phyloP scores from a whole-genome alignment of 2,888 invertebrate genomes.

The Ophion costatus region DNA sequence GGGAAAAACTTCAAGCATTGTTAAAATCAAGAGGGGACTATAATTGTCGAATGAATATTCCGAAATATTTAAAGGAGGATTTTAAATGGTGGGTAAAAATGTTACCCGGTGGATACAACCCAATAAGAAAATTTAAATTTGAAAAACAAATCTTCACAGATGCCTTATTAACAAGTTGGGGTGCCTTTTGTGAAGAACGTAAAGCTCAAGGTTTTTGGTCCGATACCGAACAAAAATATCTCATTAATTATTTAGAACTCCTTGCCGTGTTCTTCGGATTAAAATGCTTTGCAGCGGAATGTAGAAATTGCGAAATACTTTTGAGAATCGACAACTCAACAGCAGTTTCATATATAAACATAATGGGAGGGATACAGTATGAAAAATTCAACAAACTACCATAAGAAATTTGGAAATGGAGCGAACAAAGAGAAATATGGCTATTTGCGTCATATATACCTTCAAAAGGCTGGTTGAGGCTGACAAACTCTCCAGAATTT shows the following conservation, averaged over 20 bases:
- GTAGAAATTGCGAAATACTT: too few species aligned
- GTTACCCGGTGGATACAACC: not conserved
- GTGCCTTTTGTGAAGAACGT: slow-evolving; percentile 22
- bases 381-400: slow-evolving; percentile 45
- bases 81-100: slow-evolving; percentile 36
- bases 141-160: slow-evolving; percentile 41
- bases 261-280: not conserved
- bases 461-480: slow-evolving; percentile 71
- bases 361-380: slow-evolving; percentile 20
- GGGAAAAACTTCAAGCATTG: not conserved
- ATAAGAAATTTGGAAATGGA: slow-evolving; percentile 51
- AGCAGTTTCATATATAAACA: too few species aligned
- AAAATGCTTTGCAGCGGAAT: too few species aligned
- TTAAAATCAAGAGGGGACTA: too few species aligned
- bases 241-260: slow-evolving; percentile 43
- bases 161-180: slow-evolving; percentile 46
- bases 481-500: slow-evolving; percentile 69
- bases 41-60: too few species aligned
- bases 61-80: too few species aligned
- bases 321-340: too few species aligned
- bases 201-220: slow-evolving; percentile 40
- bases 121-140: slow-evolving; percentile 13
- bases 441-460: slow-evolving; percentile 76
- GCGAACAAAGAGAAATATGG: slow-evolving; percentile 57
- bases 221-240: slow-evolving; percentile 18